A percentile compares a stretch with the other conserved stretches of the same genome.
Conservation (phyloP, 2,113 vertebrate species). For the Acrocephalus kingi region DNA sequence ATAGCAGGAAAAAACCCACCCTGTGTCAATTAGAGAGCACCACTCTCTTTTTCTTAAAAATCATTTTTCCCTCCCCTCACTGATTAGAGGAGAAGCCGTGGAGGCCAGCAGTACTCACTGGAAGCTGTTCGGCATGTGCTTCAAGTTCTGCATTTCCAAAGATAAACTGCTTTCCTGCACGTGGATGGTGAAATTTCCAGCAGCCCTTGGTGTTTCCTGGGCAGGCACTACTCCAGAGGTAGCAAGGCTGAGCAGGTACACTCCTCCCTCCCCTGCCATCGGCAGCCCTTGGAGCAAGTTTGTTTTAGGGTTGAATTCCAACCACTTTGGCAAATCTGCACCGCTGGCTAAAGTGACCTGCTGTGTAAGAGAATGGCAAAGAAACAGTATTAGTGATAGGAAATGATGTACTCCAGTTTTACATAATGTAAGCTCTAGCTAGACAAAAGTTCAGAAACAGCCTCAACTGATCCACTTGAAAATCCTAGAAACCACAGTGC, state of each 20-base stretch:
- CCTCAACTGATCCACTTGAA: not conserved
- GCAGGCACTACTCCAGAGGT: not conserved
- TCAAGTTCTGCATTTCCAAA: not conserved
- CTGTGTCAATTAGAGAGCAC: not conserved
- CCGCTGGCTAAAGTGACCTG: slow-evolving; percentile 50
- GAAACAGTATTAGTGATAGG: not conserved
- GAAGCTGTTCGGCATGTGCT: not conserved
- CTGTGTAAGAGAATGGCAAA: not conserved
- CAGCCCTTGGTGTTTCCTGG: not conserved
- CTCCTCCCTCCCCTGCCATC: slow-evolving; percentile 10
- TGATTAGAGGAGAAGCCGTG: not conserved
- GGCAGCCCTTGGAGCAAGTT: slow-evolving; percentile 23
- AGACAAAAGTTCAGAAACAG: not conserved
- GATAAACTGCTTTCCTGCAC: not conserved
- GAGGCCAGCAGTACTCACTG: slow-evolving; percentile 10
- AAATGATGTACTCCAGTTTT: not conserved
- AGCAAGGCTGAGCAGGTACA: not conserved
- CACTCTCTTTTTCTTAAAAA: not conserved
- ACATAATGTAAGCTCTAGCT: not conserved
- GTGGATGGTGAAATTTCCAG: not conserved
- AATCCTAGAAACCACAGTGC: not conserved
- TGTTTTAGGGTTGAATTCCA: slow-evolving; percentile 34
- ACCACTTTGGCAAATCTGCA: slow-evolving; percentile 38
- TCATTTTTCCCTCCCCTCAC: fast-evolving
- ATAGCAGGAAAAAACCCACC: not conserved